These are phyloP conservation scores for Aphodius granarius DNA, from an alignment of 2,888 invertebrate genomes.

Conservation along the genomic window DNA sequence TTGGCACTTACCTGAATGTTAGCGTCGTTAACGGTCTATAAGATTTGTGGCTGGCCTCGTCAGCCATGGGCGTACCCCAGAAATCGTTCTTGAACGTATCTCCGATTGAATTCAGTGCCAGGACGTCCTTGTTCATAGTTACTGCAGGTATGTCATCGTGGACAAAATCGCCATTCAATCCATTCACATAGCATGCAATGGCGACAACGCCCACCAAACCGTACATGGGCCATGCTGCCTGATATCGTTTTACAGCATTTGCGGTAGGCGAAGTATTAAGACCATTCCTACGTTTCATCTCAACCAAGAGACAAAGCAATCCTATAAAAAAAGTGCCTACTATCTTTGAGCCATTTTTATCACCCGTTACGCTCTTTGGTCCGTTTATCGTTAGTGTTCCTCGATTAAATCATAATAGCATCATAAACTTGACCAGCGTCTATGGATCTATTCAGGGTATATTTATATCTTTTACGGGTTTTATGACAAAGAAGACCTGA, in stretches of 20 bases:
- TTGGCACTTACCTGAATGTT: conserved; percentile 86
- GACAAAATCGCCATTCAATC: conserved; percentile 79
- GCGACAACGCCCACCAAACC: conserved; percentile 67
- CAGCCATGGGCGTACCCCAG: conserved; percentile 89
- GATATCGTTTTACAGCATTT: conserved; percentile 49
- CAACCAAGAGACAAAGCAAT: neutral
- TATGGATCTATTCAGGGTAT: too few species aligned
- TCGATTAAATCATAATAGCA: neutral
- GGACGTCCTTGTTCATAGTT: conserved; percentile 78
- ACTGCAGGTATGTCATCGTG: conserved; percentile 88
- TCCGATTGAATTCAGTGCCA: conserved; percentile 64
- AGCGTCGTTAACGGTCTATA: conserved; percentile 84
- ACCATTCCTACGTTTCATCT: conserved; percentile 56
- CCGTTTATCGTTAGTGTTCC: neutral
- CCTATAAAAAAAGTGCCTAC: neutral
- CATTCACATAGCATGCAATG: conserved; percentile 71
- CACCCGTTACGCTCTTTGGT: too few species aligned
- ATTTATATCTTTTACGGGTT: neutral
- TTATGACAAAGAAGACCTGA: neutral
- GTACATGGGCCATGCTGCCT: conserved; percentile 64
- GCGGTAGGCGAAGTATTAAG: conserved; percentile 55
- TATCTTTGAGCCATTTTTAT: neutral
- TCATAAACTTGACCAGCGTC: neutral
- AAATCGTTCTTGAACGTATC: conserved; percentile 78
- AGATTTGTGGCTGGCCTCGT: conserved; percentile 81